phyloP scores from a whole-genome alignment of 2,113 vertebrate species.

The Phodopus roborovskii region DNA sequence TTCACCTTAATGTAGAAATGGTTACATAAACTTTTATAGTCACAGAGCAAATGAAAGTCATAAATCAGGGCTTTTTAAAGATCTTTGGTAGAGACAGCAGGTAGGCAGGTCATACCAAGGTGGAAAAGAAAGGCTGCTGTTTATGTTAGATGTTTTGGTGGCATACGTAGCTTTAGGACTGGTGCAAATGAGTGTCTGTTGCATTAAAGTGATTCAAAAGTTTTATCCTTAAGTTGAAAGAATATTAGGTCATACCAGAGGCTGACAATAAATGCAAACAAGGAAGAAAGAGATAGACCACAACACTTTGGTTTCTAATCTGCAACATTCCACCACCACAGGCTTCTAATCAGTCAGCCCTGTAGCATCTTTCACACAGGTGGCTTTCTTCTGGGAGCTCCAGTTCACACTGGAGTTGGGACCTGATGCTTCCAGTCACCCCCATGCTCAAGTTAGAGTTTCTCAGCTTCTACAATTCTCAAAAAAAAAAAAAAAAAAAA shows the following conservation, averaged over 20 bases:
- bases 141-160: background rate
- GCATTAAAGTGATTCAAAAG: background rate
- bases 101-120: background rate
- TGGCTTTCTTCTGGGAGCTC: background rate
- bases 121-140: no score
- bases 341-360: background rate
- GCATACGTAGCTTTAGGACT: background rate
- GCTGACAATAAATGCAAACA: background rate
- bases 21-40: slow-evolving; percentile 24
- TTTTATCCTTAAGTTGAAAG: background rate
- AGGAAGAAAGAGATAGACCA: background rate
- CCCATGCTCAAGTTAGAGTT: background rate
- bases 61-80: background rate
- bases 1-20: background rate
- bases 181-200: background rate
- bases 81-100: background rate
- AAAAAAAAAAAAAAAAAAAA: no score
- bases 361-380: background rate
- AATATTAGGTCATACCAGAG: background rate
- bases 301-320: background rate
- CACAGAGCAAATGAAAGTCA: background rate
- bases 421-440: background rate
- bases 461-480: slow-evolving; percentile 22
- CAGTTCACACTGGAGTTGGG: background rate
- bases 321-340: background rate